Evolutionary conservation across 2,113 vertebrate species (phyloP).

Genomic region (Genyomyrus donnyi): DNA sequence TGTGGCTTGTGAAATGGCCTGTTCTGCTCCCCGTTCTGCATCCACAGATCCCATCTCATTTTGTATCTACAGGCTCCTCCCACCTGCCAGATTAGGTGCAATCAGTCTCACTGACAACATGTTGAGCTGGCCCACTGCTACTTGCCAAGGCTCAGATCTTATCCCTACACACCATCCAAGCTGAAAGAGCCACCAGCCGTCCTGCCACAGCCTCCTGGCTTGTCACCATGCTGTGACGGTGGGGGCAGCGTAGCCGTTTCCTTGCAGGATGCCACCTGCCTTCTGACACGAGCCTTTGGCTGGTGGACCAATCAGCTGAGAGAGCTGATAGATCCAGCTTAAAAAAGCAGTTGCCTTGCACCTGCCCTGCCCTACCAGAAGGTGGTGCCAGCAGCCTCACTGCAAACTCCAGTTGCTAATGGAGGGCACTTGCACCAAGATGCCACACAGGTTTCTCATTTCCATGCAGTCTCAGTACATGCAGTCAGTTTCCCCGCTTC

Average conservation of each 20-base stretch:
- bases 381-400: neutral
- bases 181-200: constrained; percentile 57
- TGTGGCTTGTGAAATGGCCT: neutral
- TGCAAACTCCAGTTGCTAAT: neutral
- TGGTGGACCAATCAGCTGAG: neutral
- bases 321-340: neutral
- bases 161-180: neutral
- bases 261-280: neutral
- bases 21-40: neutral
- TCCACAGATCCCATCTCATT: neutral
- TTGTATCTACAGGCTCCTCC: neutral
- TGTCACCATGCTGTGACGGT: neutral
- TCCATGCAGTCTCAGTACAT: neutral
- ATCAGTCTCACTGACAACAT: neutral
- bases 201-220: constrained; percentile 48
- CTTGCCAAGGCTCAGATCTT: neutral
- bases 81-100: neutral
- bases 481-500: neutral
- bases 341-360: neutral
- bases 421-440: neutral
- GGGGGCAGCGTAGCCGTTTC: neutral
- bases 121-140: neutral
- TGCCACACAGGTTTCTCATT: neutral
- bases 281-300: neutral
- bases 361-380: neutral